These are phyloP conservation scores for Xanthia togata DNA, from an alignment of 2,888 invertebrate species.

Conservation along the genomic window DNA sequence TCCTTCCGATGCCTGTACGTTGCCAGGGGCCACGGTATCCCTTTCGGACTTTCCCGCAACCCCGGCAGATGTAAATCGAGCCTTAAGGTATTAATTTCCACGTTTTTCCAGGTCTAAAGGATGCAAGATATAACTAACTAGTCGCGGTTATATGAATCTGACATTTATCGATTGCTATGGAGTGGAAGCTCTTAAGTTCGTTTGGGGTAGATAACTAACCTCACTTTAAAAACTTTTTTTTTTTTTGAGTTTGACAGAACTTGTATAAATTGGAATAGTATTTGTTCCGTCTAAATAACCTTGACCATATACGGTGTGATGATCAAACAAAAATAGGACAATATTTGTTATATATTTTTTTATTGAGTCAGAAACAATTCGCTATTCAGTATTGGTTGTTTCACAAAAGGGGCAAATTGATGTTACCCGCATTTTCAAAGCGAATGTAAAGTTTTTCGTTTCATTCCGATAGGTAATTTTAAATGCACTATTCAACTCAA, in stretches of 20 bases:
- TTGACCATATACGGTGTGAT: slow-evolving; percentile 16
- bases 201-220: too few species aligned
- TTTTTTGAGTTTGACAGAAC: neutral
- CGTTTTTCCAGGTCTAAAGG: too few species aligned
- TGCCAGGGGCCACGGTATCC: too few species aligned
- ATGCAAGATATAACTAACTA: neutral
- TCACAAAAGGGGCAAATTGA: slow-evolving; percentile 7
- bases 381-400: slow-evolving; percentile 2
- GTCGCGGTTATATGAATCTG: neutral
- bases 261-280: neutral
- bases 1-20: too few species aligned
- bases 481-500: slow-evolving; percentile 32
- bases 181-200: neutral
- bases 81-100: too few species aligned
- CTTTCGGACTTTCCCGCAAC: too few species aligned
- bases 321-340: slow-evolving; percentile 7
- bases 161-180: neutral
- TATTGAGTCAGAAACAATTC: neutral
- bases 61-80: too few species aligned
- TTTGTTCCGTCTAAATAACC: neutral
- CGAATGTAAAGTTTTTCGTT: slow-evolving; percentile 11
- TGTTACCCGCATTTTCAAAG: slow-evolving; percentile 16
- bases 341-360: slow-evolving; percentile 1
- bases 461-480: slow-evolving; percentile 21
- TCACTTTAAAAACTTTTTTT: too few species aligned